phyloP scores from a whole-genome alignment of 2,797 vertebrate species.

The Typhlichthys eigenmanni region DNA sequence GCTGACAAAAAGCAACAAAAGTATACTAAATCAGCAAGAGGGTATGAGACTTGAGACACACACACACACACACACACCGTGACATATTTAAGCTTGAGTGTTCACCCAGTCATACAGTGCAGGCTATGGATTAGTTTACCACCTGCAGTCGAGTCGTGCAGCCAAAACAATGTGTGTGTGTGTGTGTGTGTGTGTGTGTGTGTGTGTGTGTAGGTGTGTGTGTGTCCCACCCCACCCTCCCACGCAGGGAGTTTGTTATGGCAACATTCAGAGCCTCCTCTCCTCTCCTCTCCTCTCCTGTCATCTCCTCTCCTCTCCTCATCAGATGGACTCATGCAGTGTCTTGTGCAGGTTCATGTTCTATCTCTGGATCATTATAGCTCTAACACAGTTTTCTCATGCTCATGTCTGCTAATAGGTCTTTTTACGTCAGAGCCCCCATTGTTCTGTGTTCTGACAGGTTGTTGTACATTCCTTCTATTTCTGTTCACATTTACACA shows the following conservation, averaged over 20 bases:
- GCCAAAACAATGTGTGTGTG: conserved; percentile 15
- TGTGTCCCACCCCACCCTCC: not conserved
- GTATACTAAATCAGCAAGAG: not conserved
- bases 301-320: not conserved
- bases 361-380: too few species aligned
- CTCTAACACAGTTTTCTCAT: too few species aligned
- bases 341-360: too few species aligned
- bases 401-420: too few species aligned
- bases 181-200: conserved; percentile 37
- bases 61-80: not conserved
- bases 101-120: conserved; percentile 38
- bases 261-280: not conserved
- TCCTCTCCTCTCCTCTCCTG: not conserved
- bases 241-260: not conserved
- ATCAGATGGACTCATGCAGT: not conserved
- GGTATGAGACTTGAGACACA: not conserved
- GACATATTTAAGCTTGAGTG: conserved; percentile 20
- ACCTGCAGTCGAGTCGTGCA: conserved; percentile 39
- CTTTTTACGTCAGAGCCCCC: too few species aligned
- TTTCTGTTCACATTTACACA: not conserved
- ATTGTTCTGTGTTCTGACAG: too few species aligned
- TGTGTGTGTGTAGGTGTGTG: not conserved
- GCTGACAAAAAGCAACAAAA: not conserved
- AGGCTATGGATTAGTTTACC: conserved; percentile 56
- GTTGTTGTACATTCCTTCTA: too few species aligned